These are phyloP conservation scores for Mythimna ferrago DNA, from an alignment of 2,888 invertebrate genomes.

Conservation along the genomic window DNA sequence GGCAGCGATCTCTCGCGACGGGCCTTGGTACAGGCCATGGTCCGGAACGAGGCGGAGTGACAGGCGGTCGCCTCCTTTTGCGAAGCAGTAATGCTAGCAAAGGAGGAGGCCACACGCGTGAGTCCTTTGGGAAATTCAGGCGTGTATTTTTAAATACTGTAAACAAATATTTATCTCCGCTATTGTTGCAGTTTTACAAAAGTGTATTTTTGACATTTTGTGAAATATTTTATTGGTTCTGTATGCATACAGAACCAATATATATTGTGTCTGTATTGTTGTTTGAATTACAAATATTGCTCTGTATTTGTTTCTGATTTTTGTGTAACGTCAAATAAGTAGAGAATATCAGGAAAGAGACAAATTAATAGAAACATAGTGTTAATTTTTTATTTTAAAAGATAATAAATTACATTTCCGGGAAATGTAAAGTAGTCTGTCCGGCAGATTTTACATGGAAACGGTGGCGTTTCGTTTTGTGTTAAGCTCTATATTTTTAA, in stretches of 20 bases:
- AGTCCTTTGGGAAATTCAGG: not conserved
- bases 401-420: too few relatives aligned
- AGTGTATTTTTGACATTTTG: constrained; percentile 33
- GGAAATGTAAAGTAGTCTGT: too few relatives aligned
- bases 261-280: not conserved
- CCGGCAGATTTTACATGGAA: too few relatives aligned
- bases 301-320: not conserved
- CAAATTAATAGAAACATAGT: not conserved
- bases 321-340: not conserved
- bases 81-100: too few relatives aligned
- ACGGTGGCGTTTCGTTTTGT: too few relatives aligned
- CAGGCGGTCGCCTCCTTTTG: too few relatives aligned
- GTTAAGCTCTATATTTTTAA: too few relatives aligned
- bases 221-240: constrained; percentile 21
- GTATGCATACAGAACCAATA: not conserved
- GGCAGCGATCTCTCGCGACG: too few relatives aligned
- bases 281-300: constrained; percentile 8
- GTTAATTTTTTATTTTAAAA: not conserved
- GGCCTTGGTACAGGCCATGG: too few relatives aligned
- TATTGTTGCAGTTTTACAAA: constrained; percentile 24
- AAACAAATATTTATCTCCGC: constrained; percentile 3
- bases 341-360: not conserved
- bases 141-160: not conserved
- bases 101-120: too few relatives aligned
- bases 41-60: too few relatives aligned